Evolutionary conservation across 1,140 invertebrate species (phyloP), one percentile per base, ranked within the genome.

Genomic region (Lysiphlebus fabarum): DNA sequence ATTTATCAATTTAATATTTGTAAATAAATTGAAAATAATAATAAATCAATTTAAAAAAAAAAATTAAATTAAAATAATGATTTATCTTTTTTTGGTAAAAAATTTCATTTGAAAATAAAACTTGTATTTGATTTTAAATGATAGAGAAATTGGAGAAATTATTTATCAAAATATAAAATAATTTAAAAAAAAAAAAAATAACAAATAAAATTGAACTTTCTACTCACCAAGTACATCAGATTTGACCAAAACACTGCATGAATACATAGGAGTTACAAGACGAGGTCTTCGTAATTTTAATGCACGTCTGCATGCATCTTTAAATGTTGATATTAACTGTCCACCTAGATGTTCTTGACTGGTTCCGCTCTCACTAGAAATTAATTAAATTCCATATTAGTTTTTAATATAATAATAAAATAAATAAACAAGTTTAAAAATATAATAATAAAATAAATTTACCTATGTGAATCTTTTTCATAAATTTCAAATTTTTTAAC

Each of bases 211-310:
- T 45, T 37, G 6, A n/a, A 26, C 17, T 26, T 26, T 26, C 38
- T 40, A 86, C 90, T 89, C 78, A 92, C 94, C 96, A 69, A 99
- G 82, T 64, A 95, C 92, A 78, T 96, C 93, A 3, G 91, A 88
- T 65, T 92, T 94, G 9, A 95, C 94, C 69, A 93, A 86, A 61
- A 99, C 95, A 66, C 86, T 90, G 77, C 95, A 98, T 40, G 87
- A 91, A 74, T 98, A 99, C 94, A 99, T 98, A 1, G 97, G 95
- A 9, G 91, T 91, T 81, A 98, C 93, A 5, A 99, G 74, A 58
- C 97, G 82, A 71, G 95, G 93, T 6, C 92, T 88, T 72, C 95
- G 91, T 38, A 86, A 85, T 74, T 94, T 92, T 68, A 99, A 95
- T 0, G 93, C 89, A 74, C 87, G 89, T 45, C 90, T 82, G 71